Evolutionary conservation across 2,797 vertebrate species (phyloP).

Genomic region (Hypotaenidia philippensis): DNA sequence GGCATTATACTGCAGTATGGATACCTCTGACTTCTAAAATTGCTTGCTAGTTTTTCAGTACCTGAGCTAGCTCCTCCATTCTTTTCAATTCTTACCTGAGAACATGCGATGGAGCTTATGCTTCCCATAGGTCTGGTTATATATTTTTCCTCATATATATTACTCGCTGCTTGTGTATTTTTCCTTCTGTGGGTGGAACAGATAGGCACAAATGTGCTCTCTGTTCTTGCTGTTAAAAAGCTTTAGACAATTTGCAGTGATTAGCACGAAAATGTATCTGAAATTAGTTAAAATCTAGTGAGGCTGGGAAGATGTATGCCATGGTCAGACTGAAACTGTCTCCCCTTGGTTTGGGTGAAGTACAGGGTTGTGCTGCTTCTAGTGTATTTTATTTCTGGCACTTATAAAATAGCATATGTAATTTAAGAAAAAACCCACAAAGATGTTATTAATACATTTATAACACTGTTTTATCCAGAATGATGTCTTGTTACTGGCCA

Average conservation of each 20-base stretch:
- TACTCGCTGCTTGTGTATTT: background rate
- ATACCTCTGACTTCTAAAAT: background rate
- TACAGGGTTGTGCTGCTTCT: background rate
- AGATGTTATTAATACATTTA: background rate
- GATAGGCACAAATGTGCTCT: background rate
- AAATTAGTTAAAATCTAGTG: background rate
- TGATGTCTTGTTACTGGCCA: background rate
- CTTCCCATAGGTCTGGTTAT: background rate
- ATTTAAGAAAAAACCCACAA: background rate
- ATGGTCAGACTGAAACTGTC: background rate
- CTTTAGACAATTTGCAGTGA: background rate
- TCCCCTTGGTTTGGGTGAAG: background rate
- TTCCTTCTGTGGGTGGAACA: background rate
- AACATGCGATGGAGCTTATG: background rate
- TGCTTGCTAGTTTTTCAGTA: background rate
- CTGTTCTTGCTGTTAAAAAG: background rate
- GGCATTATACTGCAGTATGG: background rate
- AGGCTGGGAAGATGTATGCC: background rate
- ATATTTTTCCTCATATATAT: background rate
- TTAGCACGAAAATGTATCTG: background rate
- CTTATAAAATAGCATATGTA: background rate
- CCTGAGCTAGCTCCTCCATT: background rate
- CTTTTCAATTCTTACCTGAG: background rate
- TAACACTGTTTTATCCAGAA: too few relatives aligned
- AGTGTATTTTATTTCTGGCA: background rate